These are phyloP conservation scores for Patella pellucida DNA, from an alignment of 2,888 invertebrate genomes.

Conservation along the genomic window DNA sequence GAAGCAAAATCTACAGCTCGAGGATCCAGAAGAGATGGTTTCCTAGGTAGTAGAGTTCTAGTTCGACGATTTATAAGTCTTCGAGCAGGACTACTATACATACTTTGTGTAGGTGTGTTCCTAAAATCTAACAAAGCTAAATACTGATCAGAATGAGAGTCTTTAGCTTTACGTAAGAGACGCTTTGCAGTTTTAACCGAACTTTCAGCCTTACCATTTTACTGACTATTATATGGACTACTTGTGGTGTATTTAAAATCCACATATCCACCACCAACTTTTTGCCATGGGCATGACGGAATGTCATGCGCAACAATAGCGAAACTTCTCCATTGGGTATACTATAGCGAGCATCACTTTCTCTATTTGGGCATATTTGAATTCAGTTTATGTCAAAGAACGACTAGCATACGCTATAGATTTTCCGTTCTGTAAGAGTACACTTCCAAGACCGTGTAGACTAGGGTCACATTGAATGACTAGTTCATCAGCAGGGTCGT, in stretches of 20 bases:
- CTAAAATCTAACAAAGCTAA: slow-evolving; percentile 15
- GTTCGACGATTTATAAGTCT: slow-evolving; percentile 18
- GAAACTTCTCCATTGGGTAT: slow-evolving; percentile 37
- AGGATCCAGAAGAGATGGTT: background rate
- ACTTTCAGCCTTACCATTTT: slow-evolving; percentile 26
- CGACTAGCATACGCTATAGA: slow-evolving; percentile 39
- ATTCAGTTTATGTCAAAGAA: slow-evolving; percentile 36
- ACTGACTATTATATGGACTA: slow-evolving; percentile 19
- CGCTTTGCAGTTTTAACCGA: slow-evolving; percentile 4
- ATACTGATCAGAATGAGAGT: background rate
- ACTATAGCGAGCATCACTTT: slow-evolving; percentile 43
- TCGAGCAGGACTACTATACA: slow-evolving; percentile 18
- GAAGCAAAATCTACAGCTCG: background rate
- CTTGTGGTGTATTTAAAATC: slow-evolving; percentile 17
- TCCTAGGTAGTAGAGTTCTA: slow-evolving; percentile 10
- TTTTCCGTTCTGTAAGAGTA: slow-evolving; percentile 38
- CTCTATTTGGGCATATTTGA: slow-evolving; percentile 45
- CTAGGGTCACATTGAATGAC: slow-evolving; percentile 34
- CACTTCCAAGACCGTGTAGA: slow-evolving; percentile 40
- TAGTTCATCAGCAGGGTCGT: slow-evolving; percentile 19
- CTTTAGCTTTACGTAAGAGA: slow-evolving; percentile 6
- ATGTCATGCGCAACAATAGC: no score
- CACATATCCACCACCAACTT: no score
- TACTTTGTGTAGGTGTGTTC: slow-evolving; percentile 17
- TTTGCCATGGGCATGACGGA: no score